Conservation (phyloP, 2,888 invertebrate species). For the Scaptomyza flava region DNA sequence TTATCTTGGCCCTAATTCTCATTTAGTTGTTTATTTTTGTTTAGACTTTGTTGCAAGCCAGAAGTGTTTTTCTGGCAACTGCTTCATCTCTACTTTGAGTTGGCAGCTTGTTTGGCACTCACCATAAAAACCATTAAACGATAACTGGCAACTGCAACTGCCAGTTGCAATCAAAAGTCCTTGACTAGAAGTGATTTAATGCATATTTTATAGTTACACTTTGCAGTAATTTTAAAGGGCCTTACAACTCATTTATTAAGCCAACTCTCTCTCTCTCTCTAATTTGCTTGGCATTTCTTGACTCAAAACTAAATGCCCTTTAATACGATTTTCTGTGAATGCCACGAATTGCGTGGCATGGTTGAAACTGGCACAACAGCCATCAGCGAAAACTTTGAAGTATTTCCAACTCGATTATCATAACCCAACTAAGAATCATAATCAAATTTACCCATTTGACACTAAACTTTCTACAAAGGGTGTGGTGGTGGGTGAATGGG, state of each 20-base stretch:
- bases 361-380: constrained; percentile 17
- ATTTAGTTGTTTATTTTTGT: constrained; percentile 11
- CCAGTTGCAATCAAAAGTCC: constrained; percentile 2
- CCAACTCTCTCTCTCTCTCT: constrained; percentile 6
- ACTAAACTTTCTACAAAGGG: constrained; percentile 65
- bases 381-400: constrained; percentile 66
- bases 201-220: constrained; percentile 56
- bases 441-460: constrained; percentile 77
- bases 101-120: constrained; percentile 66
- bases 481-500: background rate
- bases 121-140: constrained; percentile 11
- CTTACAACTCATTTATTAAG: constrained; percentile 15
- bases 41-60: constrained; percentile 24
- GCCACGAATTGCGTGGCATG: constrained; percentile 17
- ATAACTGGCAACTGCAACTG: constrained; percentile 18
- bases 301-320: constrained; percentile 32
- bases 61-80: constrained; percentile 17
- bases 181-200: constrained; percentile 53
- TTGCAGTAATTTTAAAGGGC: constrained; percentile 19
- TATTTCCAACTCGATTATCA: constrained; percentile 78
- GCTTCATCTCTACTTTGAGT: constrained; percentile 45
- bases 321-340: constrained; percentile 20
- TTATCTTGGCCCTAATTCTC: background rate
- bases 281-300: constrained; percentile 18
- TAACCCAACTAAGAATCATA: constrained; percentile 75